These are phyloP conservation scores for Polydrusus tereticollis DNA, from an alignment of 2,888 invertebrate species.

Conservation along the genomic window DNA sequence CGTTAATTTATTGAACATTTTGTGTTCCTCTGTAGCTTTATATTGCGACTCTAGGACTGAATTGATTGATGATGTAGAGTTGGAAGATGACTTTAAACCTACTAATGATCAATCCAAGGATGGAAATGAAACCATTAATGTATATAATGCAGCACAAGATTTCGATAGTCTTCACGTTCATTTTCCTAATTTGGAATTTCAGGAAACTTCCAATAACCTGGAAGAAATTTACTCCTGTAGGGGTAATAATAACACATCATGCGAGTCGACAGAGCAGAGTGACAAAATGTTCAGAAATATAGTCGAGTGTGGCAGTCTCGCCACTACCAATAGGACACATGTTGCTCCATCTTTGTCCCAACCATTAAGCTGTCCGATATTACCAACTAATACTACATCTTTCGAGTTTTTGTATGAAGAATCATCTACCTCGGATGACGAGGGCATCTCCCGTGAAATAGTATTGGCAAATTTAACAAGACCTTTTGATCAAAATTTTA, in stretches of 20 bases:
- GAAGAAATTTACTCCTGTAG: conserved; percentile 14
- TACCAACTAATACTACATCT: conserved; percentile 37
- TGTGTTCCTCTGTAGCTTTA: conserved; percentile 13
- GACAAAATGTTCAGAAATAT: background rate
- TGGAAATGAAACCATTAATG: background rate
- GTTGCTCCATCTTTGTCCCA: conserved; percentile 8
- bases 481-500: conserved; percentile 39
- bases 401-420: conserved; percentile 51
- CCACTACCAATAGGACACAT: background rate
- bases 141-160: background rate
- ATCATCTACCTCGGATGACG: conserved; percentile 13
- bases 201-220: background rate
- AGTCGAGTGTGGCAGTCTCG: conserved; percentile 4
- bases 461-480: conserved; percentile 33
- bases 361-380: conserved; percentile 49
- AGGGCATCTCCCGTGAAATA: conserved; percentile 2
- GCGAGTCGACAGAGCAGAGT: background rate
- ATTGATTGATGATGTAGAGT: background rate
- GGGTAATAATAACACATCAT: conserved; percentile 3
- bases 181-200: background rate
- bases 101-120: background rate
- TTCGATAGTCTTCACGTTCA: background rate
- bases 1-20: conserved; percentile 15
- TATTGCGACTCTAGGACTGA: conserved; percentile 17
- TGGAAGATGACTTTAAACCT: background rate